phyloP scores from a whole-genome alignment of 1,140 invertebrate species.

The Microplitis demolitor region DNA sequence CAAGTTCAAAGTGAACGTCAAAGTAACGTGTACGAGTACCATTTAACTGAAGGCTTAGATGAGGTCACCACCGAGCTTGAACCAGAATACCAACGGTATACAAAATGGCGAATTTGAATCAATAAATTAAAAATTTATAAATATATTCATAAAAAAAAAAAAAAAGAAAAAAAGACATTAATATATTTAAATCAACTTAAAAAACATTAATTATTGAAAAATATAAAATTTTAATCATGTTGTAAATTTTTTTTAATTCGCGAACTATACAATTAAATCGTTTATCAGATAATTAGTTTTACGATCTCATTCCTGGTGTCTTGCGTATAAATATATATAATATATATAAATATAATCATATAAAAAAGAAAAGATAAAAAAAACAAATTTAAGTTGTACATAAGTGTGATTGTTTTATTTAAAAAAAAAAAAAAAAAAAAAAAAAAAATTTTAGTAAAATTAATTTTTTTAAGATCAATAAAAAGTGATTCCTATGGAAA shows the following conservation, averaged over 20 bases:
- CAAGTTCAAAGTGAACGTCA: conserved; percentile 14
- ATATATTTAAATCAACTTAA: too few relatives aligned
- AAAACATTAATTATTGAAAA: too few relatives aligned
- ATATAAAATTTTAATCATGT: too few relatives aligned
- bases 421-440: too few relatives aligned
- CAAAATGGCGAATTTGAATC: conserved; percentile 45
- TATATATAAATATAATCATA: too few relatives aligned
- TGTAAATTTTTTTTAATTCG: not conserved
- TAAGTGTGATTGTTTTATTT: too few relatives aligned
- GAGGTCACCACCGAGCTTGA: conserved; percentile 41
- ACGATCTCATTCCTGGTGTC: not conserved
- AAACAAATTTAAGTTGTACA: too few relatives aligned
- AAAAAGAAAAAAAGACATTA: too few relatives aligned
- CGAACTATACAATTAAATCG: not conserved
- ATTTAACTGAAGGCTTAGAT: conserved; percentile 38
- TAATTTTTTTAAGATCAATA: too few relatives aligned
- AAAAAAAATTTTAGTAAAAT: too few relatives aligned
- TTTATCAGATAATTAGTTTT: not conserved
- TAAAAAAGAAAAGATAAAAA: too few relatives aligned
- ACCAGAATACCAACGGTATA: conserved; percentile 44
- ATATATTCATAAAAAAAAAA: not conserved
- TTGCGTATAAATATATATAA: not conserved
- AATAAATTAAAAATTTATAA: not conserved
- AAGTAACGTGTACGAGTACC: conserved; percentile 29
- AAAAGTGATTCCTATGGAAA: too few relatives aligned